A percentile compares a stretch with the other conserved stretches of the same genome.
Evolutionary conservation across 2,797 vertebrate genomes (phyloP).

Genomic region (Morus bassanus): DNA sequence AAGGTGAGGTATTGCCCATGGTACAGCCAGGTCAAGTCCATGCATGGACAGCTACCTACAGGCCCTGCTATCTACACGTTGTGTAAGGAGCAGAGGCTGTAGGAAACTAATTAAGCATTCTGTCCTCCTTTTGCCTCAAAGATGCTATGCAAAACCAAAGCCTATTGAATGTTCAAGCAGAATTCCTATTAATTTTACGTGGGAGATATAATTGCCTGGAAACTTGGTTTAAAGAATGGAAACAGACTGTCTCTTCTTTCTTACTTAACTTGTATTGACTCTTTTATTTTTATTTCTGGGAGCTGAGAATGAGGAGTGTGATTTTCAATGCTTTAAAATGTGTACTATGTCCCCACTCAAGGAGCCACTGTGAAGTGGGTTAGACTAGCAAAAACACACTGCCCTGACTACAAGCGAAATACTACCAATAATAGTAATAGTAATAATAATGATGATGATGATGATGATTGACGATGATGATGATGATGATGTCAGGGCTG

Average conservation of each 20-base stretch:
- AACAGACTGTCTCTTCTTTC: neutral
- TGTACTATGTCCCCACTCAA: neutral
- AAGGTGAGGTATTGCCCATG: rapidly evolving
- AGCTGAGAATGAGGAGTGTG: neutral
- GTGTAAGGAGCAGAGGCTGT: neutral
- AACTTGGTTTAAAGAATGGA: neutral
- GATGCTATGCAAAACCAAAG: neutral
- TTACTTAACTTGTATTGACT: conserved; percentile 17
- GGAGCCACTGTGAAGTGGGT: neutral
- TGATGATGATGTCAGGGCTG: neutral
- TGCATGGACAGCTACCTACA: rapidly evolving
- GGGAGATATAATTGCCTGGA: conserved; percentile 36
- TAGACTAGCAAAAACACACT: rapidly evolving
- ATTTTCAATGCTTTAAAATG: neutral
- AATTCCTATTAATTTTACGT: conserved; percentile 41
- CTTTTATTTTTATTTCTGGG: neutral
- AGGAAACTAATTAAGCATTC: conserved; percentile 18
- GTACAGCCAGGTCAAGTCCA: neutral
- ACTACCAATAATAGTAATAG: neutral
- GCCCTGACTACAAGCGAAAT: neutral
- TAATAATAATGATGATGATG: too few relatives aligned
- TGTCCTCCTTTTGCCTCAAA: conserved; percentile 1
- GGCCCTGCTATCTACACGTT: neutral
- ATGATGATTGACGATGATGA: too few relatives aligned
- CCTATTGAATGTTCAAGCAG: neutral